Evolutionary conservation across 2,113 vertebrate genomes (phyloP).

Genomic region (Protobothrops flavoviridis): DNA sequence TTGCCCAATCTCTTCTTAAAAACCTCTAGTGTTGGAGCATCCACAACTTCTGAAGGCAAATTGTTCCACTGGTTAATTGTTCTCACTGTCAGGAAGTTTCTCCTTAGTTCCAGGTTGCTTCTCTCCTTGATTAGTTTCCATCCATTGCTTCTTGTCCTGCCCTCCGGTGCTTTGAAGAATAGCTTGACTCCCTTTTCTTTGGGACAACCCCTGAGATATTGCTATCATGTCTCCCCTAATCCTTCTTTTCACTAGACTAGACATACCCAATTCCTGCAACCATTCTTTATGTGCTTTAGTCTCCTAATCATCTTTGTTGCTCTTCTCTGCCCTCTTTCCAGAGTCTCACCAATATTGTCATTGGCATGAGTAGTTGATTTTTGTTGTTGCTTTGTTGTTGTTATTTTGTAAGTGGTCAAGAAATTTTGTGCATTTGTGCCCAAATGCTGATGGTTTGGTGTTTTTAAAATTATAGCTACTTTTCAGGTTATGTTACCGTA

Average conservation of each 20-base stretch:
- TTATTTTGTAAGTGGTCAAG: not conserved
- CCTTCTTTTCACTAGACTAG: not conserved
- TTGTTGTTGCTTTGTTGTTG: not conserved
- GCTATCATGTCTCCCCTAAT: not conserved
- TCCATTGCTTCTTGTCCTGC: not conserved
- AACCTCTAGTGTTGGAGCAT: not conserved
- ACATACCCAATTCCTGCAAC: not conserved
- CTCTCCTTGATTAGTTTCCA: not conserved
- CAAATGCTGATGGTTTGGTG: not conserved
- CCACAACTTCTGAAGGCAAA: not conserved
- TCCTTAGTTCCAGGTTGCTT: not conserved
- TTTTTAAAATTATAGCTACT: not conserved
- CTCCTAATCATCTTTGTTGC: not conserved
- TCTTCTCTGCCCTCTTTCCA: not conserved
- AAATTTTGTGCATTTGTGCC: not conserved
- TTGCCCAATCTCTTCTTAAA: not conserved
- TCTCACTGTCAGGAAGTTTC: not conserved
- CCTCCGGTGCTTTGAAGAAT: accelerated
- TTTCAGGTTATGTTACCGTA: not conserved
- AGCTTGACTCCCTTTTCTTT: not conserved
- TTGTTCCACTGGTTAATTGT: not conserved
- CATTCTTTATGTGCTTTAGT: not conserved
- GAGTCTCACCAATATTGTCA: not conserved
- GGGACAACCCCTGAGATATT: not conserved
- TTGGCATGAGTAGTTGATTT: not conserved